phyloP scores from a whole-genome alignment of 2,797 vertebrate species.

The Pangasius djambal region DNA sequence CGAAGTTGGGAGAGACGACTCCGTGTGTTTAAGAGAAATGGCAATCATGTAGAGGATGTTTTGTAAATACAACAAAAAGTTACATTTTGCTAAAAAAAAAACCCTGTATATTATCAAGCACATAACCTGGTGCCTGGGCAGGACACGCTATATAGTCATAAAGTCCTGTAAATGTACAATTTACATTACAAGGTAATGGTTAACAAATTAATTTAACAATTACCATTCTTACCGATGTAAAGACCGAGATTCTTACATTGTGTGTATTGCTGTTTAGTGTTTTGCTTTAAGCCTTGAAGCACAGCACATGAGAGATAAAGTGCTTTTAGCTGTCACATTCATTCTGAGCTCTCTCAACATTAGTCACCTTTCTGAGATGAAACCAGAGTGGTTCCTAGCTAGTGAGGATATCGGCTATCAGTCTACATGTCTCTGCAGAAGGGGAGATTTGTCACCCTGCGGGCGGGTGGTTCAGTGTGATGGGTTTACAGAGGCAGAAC shows the following conservation, averaged over 20 bases:
- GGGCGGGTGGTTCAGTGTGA: conserved; percentile 46
- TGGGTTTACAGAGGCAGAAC: conserved; percentile 54
- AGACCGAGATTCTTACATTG: neutral
- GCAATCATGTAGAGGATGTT: too few species aligned
- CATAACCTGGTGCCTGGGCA: too few species aligned
- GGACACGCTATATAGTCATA: neutral
- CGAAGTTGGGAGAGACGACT: too few species aligned
- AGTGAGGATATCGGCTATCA: conserved; percentile 39
- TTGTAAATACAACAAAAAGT: too few species aligned
- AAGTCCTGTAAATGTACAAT: neutral
- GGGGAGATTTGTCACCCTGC: conserved; percentile 56
- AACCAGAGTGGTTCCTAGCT: conserved; percentile 29
- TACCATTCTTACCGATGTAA: neutral
- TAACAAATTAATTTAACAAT: neutral
- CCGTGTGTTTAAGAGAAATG: too few species aligned
- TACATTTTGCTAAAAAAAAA: too few species aligned
- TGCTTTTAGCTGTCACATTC: conserved; percentile 14
- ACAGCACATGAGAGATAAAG: neutral
- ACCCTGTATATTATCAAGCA: neutral
- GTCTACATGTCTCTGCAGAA: conserved; percentile 46
- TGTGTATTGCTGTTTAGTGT: neutral
- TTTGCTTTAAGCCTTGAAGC: conserved; percentile 1
- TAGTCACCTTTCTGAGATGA: conserved; percentile 36
- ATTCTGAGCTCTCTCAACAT: conserved; percentile 24
- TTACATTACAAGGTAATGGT: neutral